These are phyloP conservation scores for Bactericera cockerelli DNA, from an alignment of 1,140 invertebrate genomes.

Conservation along the genomic window DNA sequence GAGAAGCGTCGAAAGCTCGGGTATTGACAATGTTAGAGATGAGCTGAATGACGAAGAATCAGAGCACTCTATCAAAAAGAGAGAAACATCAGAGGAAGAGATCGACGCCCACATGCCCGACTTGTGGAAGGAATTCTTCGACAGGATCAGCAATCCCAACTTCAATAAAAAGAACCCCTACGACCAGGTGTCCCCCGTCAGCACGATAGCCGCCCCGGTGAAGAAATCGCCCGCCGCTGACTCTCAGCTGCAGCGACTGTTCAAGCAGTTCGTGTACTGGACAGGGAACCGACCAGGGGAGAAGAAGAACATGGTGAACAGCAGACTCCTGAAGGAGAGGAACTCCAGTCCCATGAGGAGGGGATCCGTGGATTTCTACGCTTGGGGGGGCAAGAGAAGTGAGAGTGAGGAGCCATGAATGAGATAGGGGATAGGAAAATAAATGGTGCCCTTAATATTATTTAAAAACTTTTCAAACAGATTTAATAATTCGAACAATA, in stretches of 20 bases:
- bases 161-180: background rate
- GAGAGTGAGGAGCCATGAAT: no score
- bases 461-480: no score
- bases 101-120: slow-evolving; percentile 19
- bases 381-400: slow-evolving; percentile 22
- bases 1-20: slow-evolving; percentile 19
- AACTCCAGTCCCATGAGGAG: slow-evolving; percentile 12
- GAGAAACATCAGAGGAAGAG: slow-evolving; percentile 17
- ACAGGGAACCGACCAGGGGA: slow-evolving; percentile 12
- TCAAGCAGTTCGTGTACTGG: slow-evolving; percentile 13
- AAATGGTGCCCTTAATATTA: no score
- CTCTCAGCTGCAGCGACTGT: slow-evolving; percentile 12
- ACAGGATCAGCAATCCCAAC: background rate
- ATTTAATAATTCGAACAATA: no score
- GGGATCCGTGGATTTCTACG: slow-evolving; percentile 18
- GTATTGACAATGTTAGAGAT: slow-evolving; percentile 17
- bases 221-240: slow-evolving; percentile 10
- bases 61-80: slow-evolving; percentile 8
- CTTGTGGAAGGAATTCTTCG: slow-evolving; percentile 8
- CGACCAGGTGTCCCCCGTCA: background rate
- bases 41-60: slow-evolving; percentile 12
- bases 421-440: no score
- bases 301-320: slow-evolving; percentile 14
- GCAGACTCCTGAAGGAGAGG: slow-evolving; percentile 7
- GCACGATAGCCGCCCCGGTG: background rate